phyloP scores from a whole-genome alignment of 2,888 invertebrate species.

The Eilema caniola region DNA sequence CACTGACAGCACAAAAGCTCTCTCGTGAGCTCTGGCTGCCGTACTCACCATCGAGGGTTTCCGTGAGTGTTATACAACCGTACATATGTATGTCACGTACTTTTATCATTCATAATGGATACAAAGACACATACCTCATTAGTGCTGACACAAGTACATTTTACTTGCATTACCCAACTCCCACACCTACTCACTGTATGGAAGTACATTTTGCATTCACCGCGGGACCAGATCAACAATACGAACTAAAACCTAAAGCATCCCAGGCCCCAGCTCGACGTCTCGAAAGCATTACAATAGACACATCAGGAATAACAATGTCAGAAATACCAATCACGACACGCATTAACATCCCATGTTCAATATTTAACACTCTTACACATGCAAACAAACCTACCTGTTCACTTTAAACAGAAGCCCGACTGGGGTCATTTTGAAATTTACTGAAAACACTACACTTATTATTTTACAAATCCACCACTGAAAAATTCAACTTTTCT shows the following conservation, averaged over 20 bases:
- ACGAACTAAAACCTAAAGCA: constrained; percentile 42
- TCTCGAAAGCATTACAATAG: constrained; percentile 50
- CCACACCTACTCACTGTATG: constrained; percentile 12
- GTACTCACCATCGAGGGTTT: background rate
- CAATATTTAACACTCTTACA: constrained; percentile 63
- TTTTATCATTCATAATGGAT: background rate
- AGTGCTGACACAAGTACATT: background rate
- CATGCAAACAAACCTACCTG: constrained; percentile 79
- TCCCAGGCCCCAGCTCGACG: constrained; percentile 38
- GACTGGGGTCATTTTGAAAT: constrained; percentile 85
- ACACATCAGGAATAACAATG: constrained; percentile 52
- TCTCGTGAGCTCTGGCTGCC: no score
- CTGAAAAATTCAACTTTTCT: constrained; percentile 40
- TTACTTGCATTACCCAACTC: background rate
- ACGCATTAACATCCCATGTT: constrained; percentile 64
- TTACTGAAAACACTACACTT: constrained; percentile 56
- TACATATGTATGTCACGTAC: background rate
- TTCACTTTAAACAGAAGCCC: constrained; percentile 88
- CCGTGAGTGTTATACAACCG: background rate
- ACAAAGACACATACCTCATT: background rate
- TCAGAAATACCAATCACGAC: constrained; percentile 53
- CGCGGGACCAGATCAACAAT: constrained; percentile 38
- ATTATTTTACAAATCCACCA: constrained; percentile 38
- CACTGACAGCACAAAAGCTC: no score
- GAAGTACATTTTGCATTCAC: constrained; percentile 40